Base-by-base conservation (phyloP, 2,113 vertebrate species). In the Erythrolamprus reginae region DNA sequence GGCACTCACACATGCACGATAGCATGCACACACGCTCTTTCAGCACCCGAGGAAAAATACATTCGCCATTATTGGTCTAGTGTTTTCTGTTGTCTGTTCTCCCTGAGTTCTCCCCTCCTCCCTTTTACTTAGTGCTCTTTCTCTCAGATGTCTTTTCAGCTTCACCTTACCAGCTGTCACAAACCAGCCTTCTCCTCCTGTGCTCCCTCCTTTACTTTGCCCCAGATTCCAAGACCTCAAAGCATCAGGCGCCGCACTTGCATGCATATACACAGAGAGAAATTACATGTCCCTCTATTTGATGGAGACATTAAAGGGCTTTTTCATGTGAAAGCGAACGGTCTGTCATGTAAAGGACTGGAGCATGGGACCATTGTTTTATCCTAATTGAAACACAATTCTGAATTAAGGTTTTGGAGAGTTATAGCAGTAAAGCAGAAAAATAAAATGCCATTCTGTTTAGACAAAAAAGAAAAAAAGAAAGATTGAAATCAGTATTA, bases 361-460 rank as follows among this genome's bases (percentile, higher is more conserved):
- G 65, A 21, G 33, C 65, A 77, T 19, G 17, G 65, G 65, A 38
- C 33, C 77, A 48, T 92, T 93, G 84, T 82, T 93, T 91, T 84
- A n/a, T 53, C 21, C 53, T 56, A 83, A 52, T 91, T 95, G 94
- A 92, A n/a, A 90, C 55, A 89, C 0, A 91, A 0, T 48, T 33
- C 45, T 90, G 89, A 77, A 93, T 93, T 94, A 93, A 95, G 89
- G 84, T 89, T 84, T 26, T 5, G 70, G 89, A 91, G 55, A 86
- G 92, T 93, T 93, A 21, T 88, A n/a, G 93, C 70, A 88, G 89
- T 61, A 7, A 92, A 51, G 17, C 50, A 52, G 26, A 56, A 15
- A 53, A 51, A n/a, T 55, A 50, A 53, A 23, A 26, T 47, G 9
- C 84, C n/a, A 26, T 33, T 90, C 61, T 82, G 15, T 52, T 65